phyloP scores from a whole-genome alignment of 2,797 vertebrate genomes.

The Melanotaenia maccullochi region DNA sequence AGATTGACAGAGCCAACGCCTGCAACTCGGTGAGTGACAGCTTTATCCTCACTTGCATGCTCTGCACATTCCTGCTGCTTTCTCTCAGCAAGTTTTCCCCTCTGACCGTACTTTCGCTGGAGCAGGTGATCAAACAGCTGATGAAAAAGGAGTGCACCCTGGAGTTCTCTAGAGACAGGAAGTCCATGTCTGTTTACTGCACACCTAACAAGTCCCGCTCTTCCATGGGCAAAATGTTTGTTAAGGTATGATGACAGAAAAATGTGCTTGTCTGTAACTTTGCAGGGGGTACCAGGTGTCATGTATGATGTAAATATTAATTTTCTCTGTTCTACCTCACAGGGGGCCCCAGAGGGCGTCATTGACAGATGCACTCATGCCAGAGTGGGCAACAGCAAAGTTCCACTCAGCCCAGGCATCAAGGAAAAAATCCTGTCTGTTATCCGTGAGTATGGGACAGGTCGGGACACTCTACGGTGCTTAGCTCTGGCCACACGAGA shows the following conservation, averaged over 20 bases:
- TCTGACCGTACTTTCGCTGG: slow-evolving; percentile 10
- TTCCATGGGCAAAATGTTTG: slow-evolving; percentile 94
- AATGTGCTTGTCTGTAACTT: not conserved
- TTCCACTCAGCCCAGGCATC: slow-evolving; percentile 86
- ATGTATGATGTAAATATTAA: not conserved
- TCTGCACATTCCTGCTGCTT: slow-evolving; percentile 8
- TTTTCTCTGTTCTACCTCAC: slow-evolving; percentile 2
- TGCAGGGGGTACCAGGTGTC: not conserved
- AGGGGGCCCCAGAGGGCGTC: slow-evolving; percentile 97
- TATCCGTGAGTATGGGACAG: slow-evolving; percentile 96
- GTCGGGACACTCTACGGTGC: slow-evolving; percentile 93
- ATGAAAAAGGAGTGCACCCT: slow-evolving; percentile 98
- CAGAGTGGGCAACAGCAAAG: slow-evolving; percentile 89
- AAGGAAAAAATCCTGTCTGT: slow-evolving; percentile 96
- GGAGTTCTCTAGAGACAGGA: slow-evolving; percentile 97
- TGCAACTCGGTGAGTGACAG: slow-evolving; percentile 93
- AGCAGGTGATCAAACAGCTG: slow-evolving; percentile 95
- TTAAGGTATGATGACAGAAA: slow-evolving; percentile 84
- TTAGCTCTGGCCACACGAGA: slow-evolving; percentile 95
- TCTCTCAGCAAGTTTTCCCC: slow-evolving; percentile 48
- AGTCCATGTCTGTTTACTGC: slow-evolving; percentile 98
- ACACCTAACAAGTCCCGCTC: slow-evolving; percentile 92
- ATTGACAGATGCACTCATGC: slow-evolving; percentile 93
- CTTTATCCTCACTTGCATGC: slow-evolving; percentile 9
- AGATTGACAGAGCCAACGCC: slow-evolving; percentile 94